Percentiles rank a stretch among this genome's conserved stretches.
These are phyloP conservation scores for Amblyteles armatorius DNA, from an alignment of 2,888 invertebrate genomes.

Conservation along the genomic window DNA sequence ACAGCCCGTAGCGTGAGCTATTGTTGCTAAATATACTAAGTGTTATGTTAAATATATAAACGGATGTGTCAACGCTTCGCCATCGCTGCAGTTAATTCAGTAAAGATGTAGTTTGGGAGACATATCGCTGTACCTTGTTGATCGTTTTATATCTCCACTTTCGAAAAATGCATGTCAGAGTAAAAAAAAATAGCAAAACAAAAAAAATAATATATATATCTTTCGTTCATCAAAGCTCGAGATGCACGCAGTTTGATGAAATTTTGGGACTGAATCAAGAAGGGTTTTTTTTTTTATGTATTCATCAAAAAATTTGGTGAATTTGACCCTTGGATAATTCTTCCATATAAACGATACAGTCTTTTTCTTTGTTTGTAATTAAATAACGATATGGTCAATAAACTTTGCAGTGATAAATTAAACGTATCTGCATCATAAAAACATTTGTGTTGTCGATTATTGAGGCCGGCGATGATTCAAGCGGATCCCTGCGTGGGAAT, in stretches of 20 bases:
- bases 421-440: no score
- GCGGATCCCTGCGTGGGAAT: no score
- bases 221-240: constrained; percentile 61
- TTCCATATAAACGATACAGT: no score
- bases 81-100: not conserved
- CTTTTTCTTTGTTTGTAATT: no score
- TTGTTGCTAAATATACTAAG: not conserved
- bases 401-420: no score
- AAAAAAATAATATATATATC: constrained; percentile 81
- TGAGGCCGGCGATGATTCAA: no score
- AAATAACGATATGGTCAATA: no score
- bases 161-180: not conserved
- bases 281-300: constrained; percentile 70
- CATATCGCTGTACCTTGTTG: not conserved
- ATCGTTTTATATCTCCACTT: not conserved
- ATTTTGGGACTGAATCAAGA: constrained; percentile 83
- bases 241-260: constrained; percentile 82
- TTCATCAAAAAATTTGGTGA: no score
- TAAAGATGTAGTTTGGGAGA: not conserved
- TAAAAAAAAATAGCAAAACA: not conserved
- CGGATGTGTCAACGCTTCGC: not conserved
- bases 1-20: not conserved
- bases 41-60: not conserved
- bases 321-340: no score
- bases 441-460: no score